A percentile compares a stretch with the other conserved stretches of the same genome.
Conservation (phyloP, 2,888 invertebrate species). For the Hoplodrina ambigua region DNA sequence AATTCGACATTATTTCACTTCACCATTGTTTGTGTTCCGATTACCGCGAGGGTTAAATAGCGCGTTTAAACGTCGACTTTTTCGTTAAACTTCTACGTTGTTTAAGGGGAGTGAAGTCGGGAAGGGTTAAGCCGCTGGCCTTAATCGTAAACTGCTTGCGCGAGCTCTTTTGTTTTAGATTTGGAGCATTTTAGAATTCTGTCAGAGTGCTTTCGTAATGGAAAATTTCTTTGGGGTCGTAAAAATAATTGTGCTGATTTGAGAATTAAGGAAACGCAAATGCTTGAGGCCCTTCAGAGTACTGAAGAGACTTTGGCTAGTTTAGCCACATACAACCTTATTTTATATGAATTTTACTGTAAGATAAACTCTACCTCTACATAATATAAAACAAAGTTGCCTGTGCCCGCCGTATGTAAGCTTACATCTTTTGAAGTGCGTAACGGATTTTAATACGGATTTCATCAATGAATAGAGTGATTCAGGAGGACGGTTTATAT, state of each 20-base stretch:
- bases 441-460: too few relatives aligned
- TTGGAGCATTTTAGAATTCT: slow-evolving; percentile 68
- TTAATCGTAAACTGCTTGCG: slow-evolving; percentile 84
- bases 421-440: too few relatives aligned
- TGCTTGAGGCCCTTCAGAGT: neutral
- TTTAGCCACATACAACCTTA: too few relatives aligned
- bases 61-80: slow-evolving; percentile 85
- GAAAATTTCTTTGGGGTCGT: slow-evolving; percentile 54
- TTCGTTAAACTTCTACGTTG: slow-evolving; percentile 83
- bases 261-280: slow-evolving; percentile 44
- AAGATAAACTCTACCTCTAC: too few relatives aligned
- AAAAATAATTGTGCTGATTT: slow-evolving; percentile 55
- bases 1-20: slow-evolving; percentile 87
- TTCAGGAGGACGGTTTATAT: too few relatives aligned
- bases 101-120: slow-evolving; percentile 82
- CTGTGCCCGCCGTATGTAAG: too few relatives aligned
- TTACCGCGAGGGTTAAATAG: slow-evolving; percentile 88
- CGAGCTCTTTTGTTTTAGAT: slow-evolving; percentile 78
- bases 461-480: too few relatives aligned
- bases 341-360: too few relatives aligned
- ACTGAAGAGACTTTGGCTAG: too few relatives aligned
- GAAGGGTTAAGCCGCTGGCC: slow-evolving; percentile 83
- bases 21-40: slow-evolving; percentile 88
- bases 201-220: slow-evolving; percentile 62
- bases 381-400: too few relatives aligned